Conservation (phyloP, 2,113 vertebrate genomes). For the Blennius ocellaris region DNA sequence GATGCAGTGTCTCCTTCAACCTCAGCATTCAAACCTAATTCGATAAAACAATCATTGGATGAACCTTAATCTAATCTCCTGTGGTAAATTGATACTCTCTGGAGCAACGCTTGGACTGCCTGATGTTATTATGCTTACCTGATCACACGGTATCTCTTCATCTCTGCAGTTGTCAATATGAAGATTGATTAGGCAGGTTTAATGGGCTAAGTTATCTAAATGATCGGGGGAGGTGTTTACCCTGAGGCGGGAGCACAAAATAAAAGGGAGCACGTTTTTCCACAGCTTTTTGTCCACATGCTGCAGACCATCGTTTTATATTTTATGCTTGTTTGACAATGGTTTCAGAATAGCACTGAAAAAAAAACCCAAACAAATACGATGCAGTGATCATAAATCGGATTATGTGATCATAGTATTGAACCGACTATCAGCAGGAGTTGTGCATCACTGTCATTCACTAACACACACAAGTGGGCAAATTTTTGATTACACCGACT, state of each 20-base stretch:
- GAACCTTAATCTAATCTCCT: constrained; percentile 5
- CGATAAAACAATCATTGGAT: constrained; percentile 11
- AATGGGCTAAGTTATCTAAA: constrained; percentile 20
- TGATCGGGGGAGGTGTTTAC: not conserved
- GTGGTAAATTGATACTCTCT: not conserved
- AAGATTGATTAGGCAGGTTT: constrained; percentile 7
- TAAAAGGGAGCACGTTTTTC: not conserved
- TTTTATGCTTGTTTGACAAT: not conserved
- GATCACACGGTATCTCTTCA: constrained; percentile 10
- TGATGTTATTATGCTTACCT: not conserved
- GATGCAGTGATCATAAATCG: too few species aligned
- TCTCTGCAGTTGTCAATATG: constrained; percentile 2
- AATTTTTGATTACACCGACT: constrained; percentile 6
- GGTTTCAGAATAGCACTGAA: not conserved
- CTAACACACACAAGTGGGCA: not conserved
- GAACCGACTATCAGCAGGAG: not conserved
- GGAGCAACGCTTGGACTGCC: not conserved
- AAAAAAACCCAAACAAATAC: too few species aligned
- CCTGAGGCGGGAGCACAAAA: not conserved
- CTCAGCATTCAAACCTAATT: constrained; percentile 9
- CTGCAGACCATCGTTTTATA: not conserved
- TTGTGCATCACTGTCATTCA: not conserved
- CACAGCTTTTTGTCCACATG: not conserved
- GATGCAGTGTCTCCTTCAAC: not conserved
- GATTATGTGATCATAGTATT: not conserved